A percentile compares a stretch with the other conserved stretches of the same genome.
Evolutionary conservation across 2,797 vertebrate genomes (phyloP).

Genomic region (Lagocephalus sceleratus): DNA sequence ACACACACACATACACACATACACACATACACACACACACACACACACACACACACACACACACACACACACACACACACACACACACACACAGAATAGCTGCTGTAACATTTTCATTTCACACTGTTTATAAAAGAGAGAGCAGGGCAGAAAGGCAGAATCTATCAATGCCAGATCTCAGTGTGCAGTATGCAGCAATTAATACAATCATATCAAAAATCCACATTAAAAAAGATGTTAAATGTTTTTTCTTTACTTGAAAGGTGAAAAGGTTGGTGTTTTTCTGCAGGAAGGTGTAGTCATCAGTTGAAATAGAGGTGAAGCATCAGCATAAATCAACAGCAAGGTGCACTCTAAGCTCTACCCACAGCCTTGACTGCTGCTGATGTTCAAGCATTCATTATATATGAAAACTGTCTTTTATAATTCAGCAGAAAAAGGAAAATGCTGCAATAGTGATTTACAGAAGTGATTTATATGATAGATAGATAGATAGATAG

Average conservation of each 20-base stretch:
- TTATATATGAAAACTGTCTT: conserved; percentile 67
- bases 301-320: conserved; percentile 25
- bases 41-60: no score
- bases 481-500: neutral
- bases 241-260: conserved; percentile 26
- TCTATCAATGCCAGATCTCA: conserved; percentile 4
- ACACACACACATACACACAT: no score
- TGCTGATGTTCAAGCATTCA: conserved; percentile 62
- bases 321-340: conserved; percentile 47
- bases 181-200: conserved; percentile 27
- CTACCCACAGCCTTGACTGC: conserved; percentile 44
- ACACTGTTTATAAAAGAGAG: conserved; percentile 40
- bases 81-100: conserved; percentile 15
- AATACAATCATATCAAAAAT: conserved; percentile 16
- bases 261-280: conserved; percentile 30
- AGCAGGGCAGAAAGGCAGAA: conserved; percentile 18
- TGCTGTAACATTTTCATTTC: conserved; percentile 40
- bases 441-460: conserved; percentile 55
- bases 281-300: conserved; percentile 24
- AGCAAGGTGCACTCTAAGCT: conserved; percentile 41
- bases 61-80: no score
- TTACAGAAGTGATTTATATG: conserved; percentile 29
- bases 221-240: conserved; percentile 26
- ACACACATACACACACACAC: no score
- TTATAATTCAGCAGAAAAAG: conserved; percentile 69